Evolutionary conservation across 2,888 invertebrate genomes (phyloP).

Genomic region (Volucella inanis): DNA sequence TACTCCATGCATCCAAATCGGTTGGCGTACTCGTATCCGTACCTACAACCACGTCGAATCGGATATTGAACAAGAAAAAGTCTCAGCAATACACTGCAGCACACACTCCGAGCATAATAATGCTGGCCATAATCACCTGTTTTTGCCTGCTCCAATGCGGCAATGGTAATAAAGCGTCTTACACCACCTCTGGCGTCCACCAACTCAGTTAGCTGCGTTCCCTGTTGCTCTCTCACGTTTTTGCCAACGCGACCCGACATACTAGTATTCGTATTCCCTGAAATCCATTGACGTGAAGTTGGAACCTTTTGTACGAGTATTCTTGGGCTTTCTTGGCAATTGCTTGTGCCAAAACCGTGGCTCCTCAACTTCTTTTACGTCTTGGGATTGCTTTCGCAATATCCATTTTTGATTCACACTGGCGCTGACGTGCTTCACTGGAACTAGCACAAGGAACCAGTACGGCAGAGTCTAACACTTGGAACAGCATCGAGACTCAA

Average conservation of each 20-base stretch:
- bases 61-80: slow-evolving; percentile 56
- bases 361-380: slow-evolving; percentile 27
- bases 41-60: slow-evolving; percentile 57
- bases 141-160: slow-evolving; percentile 70
- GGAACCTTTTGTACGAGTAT: slow-evolving; percentile 35
- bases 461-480: too few species aligned
- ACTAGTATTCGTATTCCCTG: slow-evolving; percentile 62
- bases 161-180: slow-evolving; percentile 71
- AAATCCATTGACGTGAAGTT: slow-evolving; percentile 57
- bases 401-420: slow-evolving; percentile 72
- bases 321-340: slow-evolving; percentile 1
- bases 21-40: background rate
- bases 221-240: slow-evolving; percentile 72
- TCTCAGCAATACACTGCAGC: slow-evolving; percentile 29
- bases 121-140: slow-evolving; percentile 71
- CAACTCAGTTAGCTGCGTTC: slow-evolving; percentile 27
- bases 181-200: slow-evolving; percentile 46
- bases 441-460: slow-evolving; percentile 21
- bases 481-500: too few species aligned
- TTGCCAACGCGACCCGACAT: slow-evolving; percentile 58
- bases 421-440: slow-evolving; percentile 60
- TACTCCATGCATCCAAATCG: slow-evolving; percentile 32
- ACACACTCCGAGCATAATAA: slow-evolving; percentile 63
- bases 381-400: slow-evolving; percentile 49
- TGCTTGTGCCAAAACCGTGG: slow-evolving; percentile 7